Conservation (phyloP, 1,140 invertebrate species). For the Paramacrobiotus metropolitanus region DNA sequence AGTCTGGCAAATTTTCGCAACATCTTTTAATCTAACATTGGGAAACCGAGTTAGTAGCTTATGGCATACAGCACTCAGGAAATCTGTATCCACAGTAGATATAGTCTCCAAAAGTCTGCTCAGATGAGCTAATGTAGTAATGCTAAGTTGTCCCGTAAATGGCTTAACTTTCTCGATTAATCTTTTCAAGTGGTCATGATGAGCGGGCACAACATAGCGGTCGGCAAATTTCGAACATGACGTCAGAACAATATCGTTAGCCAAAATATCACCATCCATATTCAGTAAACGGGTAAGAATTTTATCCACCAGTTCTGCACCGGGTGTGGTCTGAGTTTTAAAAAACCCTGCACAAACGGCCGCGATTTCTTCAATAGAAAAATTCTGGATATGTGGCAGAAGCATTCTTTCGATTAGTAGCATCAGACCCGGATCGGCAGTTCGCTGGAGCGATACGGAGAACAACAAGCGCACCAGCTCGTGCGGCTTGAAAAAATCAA, state of each 20-base stretch:
- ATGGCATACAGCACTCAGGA: background rate
- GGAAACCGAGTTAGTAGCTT: background rate
- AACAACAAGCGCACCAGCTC: background rate
- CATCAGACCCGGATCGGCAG: background rate
- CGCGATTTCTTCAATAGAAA: background rate
- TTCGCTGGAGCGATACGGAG: background rate
- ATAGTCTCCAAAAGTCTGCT: background rate
- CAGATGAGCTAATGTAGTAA: background rate
- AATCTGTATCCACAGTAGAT: background rate
- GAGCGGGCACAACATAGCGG: background rate
- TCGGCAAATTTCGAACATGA: background rate
- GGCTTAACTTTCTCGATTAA: background rate
- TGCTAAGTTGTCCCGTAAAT: background rate
- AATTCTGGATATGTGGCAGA: background rate
- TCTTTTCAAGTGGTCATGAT: background rate
- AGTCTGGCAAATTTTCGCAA: background rate
- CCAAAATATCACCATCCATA: background rate
- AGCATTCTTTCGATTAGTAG: background rate
- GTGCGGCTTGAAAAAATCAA: background rate
- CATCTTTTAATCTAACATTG: background rate
- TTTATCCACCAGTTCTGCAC: background rate
- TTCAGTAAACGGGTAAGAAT: background rate
- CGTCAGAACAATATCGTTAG: background rate
- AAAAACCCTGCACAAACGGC: background rate
- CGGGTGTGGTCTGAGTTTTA: background rate